Evolutionary conservation across 1,140 invertebrate genomes (phyloP).

Genomic region (Caenorhabditis inopinata): DNA sequence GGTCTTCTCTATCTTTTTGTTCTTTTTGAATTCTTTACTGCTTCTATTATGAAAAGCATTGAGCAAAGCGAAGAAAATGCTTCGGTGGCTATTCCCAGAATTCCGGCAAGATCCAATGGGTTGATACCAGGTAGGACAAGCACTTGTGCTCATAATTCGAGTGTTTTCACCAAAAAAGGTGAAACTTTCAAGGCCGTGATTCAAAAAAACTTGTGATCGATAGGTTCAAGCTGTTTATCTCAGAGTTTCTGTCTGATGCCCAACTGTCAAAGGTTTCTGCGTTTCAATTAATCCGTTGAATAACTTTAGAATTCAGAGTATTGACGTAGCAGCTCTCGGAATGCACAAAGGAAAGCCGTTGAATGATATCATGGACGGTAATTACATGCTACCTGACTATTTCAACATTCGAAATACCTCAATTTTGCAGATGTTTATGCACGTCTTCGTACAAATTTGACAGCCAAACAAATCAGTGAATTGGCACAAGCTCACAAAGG

Average conservation of each 20-base stretch:
- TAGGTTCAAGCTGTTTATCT: not conserved
- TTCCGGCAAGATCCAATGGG: not conserved
- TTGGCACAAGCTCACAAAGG: not conserved
- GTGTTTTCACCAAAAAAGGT: no score
- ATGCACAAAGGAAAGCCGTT: slow-evolving; percentile 10
- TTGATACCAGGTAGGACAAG: not conserved
- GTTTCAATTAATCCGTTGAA: not conserved
- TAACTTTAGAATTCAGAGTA: not conserved
- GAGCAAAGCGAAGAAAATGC: not conserved
- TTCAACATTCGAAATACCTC: no score
- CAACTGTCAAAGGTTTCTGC: not conserved
- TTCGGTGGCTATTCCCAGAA: not conserved
- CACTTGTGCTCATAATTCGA: no score
- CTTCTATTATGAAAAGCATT: not conserved
- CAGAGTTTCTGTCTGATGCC: not conserved
- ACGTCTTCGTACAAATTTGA: not conserved
- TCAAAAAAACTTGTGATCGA: not conserved
- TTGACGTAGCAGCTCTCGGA: slow-evolving; percentile 12
- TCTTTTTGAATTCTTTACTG: not conserved
- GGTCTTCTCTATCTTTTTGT: not conserved
- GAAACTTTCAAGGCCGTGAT: not conserved
- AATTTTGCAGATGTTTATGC: slow-evolving; percentile 10
- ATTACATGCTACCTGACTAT: not conserved
- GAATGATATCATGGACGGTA: slow-evolving; percentile 27
- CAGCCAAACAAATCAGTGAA: not conserved